A percentile compares a stretch with the other conserved stretches of the same genome.
Conservation (phyloP, 2,797 vertebrate species). For the Streptopelia turtur region DNA sequence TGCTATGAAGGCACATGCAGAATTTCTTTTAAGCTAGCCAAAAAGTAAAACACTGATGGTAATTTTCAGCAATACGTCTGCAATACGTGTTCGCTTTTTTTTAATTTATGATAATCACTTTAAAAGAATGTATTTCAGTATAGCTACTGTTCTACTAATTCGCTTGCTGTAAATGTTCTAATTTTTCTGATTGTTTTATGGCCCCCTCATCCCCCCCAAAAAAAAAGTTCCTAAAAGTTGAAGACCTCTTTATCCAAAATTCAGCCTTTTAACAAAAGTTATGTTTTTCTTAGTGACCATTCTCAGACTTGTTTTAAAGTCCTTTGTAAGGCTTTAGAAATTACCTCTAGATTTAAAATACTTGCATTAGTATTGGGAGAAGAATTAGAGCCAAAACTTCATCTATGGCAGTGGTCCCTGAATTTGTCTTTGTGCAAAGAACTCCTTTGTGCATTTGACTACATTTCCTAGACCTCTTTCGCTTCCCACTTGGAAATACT, state of each 20-base stretch:
- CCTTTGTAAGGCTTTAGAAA: background rate
- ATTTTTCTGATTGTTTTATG: background rate
- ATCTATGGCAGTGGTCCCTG: background rate
- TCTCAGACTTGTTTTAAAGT: background rate
- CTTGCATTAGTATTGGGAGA: background rate
- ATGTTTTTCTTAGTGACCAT: background rate
- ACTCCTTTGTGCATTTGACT: background rate
- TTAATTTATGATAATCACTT: background rate
- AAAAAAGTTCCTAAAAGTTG: background rate
- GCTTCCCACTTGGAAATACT: background rate
- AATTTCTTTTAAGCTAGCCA: background rate
- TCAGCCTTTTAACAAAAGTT: background rate
- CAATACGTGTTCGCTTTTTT: background rate
- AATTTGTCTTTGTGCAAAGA: background rate
- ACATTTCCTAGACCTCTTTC: background rate
- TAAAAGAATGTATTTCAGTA: background rate
- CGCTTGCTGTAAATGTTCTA: background rate
- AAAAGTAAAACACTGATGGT: background rate
- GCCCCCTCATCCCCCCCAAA: accelerated
- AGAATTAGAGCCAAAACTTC: background rate
- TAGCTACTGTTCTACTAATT: background rate
- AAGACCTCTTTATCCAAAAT: background rate
- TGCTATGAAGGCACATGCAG: background rate
- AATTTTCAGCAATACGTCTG: background rate
- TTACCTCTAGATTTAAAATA: background rate